Percentiles rank a stretch among this genome's conserved stretches.
Conservation (phyloP, 2,797 vertebrate species). For the Perodicticus potto region DNA sequence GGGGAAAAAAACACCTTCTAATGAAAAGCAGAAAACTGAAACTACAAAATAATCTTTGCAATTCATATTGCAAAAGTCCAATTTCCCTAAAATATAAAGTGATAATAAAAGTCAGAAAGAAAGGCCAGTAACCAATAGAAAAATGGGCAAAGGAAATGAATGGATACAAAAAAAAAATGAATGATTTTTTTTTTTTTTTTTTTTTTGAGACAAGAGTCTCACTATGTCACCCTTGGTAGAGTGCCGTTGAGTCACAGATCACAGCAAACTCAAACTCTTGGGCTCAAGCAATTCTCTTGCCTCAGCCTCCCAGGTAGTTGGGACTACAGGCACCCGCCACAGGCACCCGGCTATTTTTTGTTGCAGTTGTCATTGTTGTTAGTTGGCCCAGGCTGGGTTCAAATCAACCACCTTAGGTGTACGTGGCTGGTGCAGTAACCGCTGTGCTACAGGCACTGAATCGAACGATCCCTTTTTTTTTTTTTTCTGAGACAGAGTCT, state of each 20-base stretch:
- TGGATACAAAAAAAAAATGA: neutral
- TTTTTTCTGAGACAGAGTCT: neutral
- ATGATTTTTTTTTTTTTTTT: neutral
- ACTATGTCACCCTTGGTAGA: neutral
- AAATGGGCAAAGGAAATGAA: neutral
- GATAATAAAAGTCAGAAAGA: neutral
- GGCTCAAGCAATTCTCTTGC: neutral
- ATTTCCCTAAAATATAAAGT: conserved; percentile 36
- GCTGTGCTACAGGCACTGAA: no score
- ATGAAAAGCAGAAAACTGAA: neutral
- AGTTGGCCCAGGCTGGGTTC: no score
- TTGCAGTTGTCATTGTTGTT: no score
- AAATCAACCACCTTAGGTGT: no score
- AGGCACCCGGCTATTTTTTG: neutral
- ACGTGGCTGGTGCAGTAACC: no score
- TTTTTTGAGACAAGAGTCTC: neutral
- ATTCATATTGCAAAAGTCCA: neutral
- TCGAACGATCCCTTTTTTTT: no score
- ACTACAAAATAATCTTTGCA: neutral
- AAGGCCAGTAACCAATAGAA: neutral
- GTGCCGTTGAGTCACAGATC: neutral
- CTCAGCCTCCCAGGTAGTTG: neutral
- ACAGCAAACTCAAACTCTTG: neutral
- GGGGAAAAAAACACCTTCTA: neutral
- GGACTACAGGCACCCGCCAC: neutral